phyloP scores from a whole-genome alignment of 35 echinoderm and acorn worm species.

The Stichopus chloronotus region DNA sequence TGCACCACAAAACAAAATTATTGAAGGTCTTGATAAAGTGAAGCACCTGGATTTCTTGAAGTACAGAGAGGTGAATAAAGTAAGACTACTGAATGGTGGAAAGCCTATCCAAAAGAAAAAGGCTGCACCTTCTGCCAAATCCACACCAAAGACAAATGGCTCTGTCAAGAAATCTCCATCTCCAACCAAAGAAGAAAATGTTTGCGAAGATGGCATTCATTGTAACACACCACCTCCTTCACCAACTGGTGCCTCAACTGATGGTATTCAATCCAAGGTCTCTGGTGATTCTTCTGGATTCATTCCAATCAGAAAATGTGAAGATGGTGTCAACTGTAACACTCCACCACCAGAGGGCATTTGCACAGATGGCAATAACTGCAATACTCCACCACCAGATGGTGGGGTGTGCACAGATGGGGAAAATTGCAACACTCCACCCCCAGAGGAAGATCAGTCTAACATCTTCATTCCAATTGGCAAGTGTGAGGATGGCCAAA shows the following conservation, averaged over 20 bases:
- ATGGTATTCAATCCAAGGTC: conserved; percentile 65
- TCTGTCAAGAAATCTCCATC: conserved; percentile 65
- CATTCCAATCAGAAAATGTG: conserved; percentile 62
- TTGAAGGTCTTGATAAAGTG: conserved; percentile 91
- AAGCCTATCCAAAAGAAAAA: conserved; percentile 60
- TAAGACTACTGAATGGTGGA: conserved; percentile 65
- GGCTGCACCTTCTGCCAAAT: conserved; percentile 35
- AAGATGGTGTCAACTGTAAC: conserved; percentile 78
- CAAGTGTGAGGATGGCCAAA: conserved; percentile 72
- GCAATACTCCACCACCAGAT: conserved; percentile 81
- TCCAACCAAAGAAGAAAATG: conserved; percentile 57
- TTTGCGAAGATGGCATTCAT: conserved; percentile 74
- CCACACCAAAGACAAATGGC: conserved; percentile 74
- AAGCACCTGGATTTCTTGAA: conserved; percentile 96
- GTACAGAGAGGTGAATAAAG: conserved; percentile 66
- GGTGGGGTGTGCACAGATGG: conserved; percentile 72
- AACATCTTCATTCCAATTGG: conserved; percentile 56
- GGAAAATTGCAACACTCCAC: conserved; percentile 83
- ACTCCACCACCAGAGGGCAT: conserved; percentile 66
- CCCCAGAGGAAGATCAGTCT: conserved; percentile 68
- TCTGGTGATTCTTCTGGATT: conserved; percentile 52
- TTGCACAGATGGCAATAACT: conserved; percentile 69
- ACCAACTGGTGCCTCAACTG: conserved; percentile 51
- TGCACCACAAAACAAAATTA: conserved; percentile 92
- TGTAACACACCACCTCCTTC: conserved; percentile 90